phyloP scores from a whole-genome alignment of 2,113 vertebrate species.

The Sinocyclocheilus grahami region DNA sequence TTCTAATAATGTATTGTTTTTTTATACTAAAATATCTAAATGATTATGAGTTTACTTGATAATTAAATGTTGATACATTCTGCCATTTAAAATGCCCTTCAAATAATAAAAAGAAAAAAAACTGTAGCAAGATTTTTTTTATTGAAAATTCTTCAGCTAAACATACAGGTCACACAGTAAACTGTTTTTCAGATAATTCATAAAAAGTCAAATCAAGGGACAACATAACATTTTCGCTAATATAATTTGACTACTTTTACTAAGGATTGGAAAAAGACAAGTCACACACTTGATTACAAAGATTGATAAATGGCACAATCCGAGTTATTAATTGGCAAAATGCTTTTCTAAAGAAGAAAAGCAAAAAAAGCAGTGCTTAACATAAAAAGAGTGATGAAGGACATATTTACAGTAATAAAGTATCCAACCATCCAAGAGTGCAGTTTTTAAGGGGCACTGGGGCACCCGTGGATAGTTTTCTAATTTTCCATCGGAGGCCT shows the following conservation, averaged over 20 bases:
- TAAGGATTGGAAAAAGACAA: neutral
- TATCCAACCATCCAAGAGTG: slow-evolving; percentile 21
- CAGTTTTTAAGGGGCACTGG: slow-evolving; percentile 1
- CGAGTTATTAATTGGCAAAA: neutral
- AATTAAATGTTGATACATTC: too few species aligned
- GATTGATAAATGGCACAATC: slow-evolving; percentile 13
- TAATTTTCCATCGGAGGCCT: neutral
- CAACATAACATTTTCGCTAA: neutral
- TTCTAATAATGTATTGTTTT: neutral
- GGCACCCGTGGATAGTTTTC: neutral
- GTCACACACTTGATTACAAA: slow-evolving; percentile 30
- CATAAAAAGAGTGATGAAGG: neutral
- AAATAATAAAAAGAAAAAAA: neutral
- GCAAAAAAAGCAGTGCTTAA: slow-evolving; percentile 4
- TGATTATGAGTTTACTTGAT: neutral
- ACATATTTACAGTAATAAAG: slow-evolving; percentile 40
- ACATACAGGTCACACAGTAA: slow-evolving; percentile 8
- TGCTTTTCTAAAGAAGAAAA: slow-evolving; percentile 20
- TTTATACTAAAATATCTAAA: neutral
- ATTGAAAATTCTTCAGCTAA: neutral
- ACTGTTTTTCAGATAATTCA: neutral
- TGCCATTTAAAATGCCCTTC: neutral
- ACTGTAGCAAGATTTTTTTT: neutral
- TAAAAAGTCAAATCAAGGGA: slow-evolving; percentile 14
- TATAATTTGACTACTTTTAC: slow-evolving; percentile 28